These are phyloP conservation scores for Dryobotodes eremita DNA, from an alignment of 2,888 invertebrate genomes.

Conservation along the genomic window DNA sequence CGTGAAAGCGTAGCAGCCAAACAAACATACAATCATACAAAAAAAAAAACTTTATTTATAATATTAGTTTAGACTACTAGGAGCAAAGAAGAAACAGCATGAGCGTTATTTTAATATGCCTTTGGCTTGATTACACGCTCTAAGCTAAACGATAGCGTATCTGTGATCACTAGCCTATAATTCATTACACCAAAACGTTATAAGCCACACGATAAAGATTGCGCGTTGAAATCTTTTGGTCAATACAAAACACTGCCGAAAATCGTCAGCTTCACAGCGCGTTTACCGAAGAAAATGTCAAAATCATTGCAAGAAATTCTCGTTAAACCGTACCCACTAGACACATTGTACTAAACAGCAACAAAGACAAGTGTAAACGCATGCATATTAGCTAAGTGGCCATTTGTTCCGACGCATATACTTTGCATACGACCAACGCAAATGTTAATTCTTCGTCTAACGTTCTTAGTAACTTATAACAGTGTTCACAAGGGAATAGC, in stretches of 20 bases:
- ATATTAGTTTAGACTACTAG: neutral
- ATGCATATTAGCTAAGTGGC: constrained; percentile 46
- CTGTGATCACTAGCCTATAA: no score
- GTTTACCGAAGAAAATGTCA: constrained; percentile 17
- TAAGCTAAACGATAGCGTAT: neutral
- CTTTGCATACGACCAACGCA: constrained; percentile 53
- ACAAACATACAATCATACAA: neutral
- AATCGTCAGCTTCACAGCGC: neutral
- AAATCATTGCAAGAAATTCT: constrained; percentile 27
- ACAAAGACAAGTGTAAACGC: constrained; percentile 39
- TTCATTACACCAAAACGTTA: neutral
- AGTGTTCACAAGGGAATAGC: constrained; percentile 61
- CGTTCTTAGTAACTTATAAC: constrained; percentile 61
- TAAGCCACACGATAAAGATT: neutral
- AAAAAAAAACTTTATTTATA: neutral
- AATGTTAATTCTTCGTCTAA: constrained; percentile 55
- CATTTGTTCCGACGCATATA: constrained; percentile 41
- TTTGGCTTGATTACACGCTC: neutral
- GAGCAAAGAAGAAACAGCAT: neutral
- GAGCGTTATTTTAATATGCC: neutral
- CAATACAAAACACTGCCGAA: constrained; percentile 7
- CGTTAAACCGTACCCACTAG: neutral
- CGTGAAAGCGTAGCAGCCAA: neutral
- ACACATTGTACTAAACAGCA: constrained; percentile 24
- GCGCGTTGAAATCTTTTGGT: constrained; percentile 36